Evolutionary conservation across 2,113 vertebrate species (phyloP), one percentile per base, ranked within the genome.

Genomic region (Paracanthobrama guichenoti): DNA sequence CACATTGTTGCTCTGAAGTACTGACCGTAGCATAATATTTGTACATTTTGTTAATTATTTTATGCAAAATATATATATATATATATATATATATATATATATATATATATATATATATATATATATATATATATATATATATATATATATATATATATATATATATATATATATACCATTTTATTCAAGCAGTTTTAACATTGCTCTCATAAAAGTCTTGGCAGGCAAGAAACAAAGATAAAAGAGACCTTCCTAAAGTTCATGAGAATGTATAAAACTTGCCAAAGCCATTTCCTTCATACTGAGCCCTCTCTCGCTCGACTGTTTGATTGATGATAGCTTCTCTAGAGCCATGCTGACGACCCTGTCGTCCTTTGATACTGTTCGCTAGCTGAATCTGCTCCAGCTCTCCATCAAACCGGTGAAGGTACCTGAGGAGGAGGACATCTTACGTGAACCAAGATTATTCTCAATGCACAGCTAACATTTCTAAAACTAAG

Each of bases 341-440:
- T 90, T 99, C 98, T 81, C 97, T 94, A 86, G 97, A 94, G 1
- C 91, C 89, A 42, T 99, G 96, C 31, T 95, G 94, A 84, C 96
- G 93, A 76, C 97, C 96, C 91, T 97, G 96, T 48, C 98, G 96
- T 85, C 95, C 96, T 91, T 95, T 98, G 92, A 99, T 97, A 82
- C 96, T 96, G 85, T 99, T 98, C 1, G 92, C 92, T 78, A 99
- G 89, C 85, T 97, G 96, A 71, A 99, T 98, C 93, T 99, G 98
- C 83, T 99, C 96, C 60, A 99, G 90, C 80, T 99, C 98, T 1
- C 60, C 84, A 62, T 94, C 92, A 66, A 99, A 99, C 28, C 97
- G 94, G 81, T 94, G 93, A 80, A 99, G 95, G 60, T 99, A 98
- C 80, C 98, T 99, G 91, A 91, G 89, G 83, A 91, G 46, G 4